phyloP scores from a whole-genome alignment of 1,140 invertebrate genomes.

The Drosophila ambigua region DNA sequence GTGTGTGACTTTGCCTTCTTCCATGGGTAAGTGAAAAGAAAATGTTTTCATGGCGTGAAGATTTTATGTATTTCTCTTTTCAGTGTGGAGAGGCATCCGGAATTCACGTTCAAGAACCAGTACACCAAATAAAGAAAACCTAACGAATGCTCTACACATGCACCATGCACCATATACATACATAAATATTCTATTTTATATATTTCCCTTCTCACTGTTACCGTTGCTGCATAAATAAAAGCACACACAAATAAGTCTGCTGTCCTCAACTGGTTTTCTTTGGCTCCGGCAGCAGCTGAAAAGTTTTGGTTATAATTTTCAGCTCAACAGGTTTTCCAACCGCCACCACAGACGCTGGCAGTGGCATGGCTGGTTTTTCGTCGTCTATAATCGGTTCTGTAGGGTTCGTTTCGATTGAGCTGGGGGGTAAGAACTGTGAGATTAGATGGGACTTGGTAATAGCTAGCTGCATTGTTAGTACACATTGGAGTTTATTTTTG shows the following conservation, averaged over 20 bases:
- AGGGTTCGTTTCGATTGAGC: background rate
- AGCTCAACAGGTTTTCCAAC: constrained; percentile 68
- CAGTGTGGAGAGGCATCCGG: constrained; percentile 87
- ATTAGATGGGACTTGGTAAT: background rate
- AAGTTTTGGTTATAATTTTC: constrained; percentile 74
- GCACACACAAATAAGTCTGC: constrained; percentile 5
- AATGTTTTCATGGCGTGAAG: constrained; percentile 40
- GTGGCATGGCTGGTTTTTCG: constrained; percentile 12
- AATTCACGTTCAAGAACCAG: constrained; percentile 85
- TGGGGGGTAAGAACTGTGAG: constrained; percentile 29
- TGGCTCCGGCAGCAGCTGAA: constrained; percentile 52
- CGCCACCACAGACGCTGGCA: constrained; percentile 2
- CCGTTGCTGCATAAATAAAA: too few species aligned
- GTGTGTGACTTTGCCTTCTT: constrained; percentile 88
- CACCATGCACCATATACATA: too few species aligned
- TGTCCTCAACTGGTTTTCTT: constrained; percentile 34
- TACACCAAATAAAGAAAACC: constrained; percentile 52
- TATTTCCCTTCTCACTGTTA: too few species aligned
- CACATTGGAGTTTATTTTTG: constrained; percentile 60
- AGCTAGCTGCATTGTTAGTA: constrained; percentile 30
- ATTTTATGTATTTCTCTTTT: constrained; percentile 82
- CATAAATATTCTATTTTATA: too few species aligned
- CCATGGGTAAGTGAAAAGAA: constrained; percentile 67
- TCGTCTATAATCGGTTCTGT: constrained; percentile 13
- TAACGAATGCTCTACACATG: too few species aligned